Conservation (phyloP, 2,113 vertebrate genomes). For the Lamprologus callipterus region DNA sequence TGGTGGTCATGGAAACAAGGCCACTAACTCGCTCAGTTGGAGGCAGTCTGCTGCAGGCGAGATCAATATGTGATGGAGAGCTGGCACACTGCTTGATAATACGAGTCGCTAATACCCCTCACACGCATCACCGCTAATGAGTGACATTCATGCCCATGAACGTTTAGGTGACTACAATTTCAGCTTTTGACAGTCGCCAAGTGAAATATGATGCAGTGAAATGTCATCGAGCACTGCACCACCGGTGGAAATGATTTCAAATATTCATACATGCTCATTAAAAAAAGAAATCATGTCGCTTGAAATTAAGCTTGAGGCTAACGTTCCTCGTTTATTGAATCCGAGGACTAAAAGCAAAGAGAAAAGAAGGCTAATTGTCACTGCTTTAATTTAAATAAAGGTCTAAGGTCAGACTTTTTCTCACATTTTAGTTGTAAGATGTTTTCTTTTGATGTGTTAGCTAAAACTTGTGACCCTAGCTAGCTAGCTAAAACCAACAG, state of each 20-base stretch:
- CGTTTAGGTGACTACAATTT: not conserved
- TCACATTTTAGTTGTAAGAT: not conserved
- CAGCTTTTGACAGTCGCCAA: not conserved
- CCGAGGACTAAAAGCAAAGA: not conserved
- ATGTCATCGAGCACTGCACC: not conserved
- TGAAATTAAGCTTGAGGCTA: not conserved
- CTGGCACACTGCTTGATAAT: not conserved
- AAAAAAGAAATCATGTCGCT: not conserved
- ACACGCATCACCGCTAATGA: not conserved
- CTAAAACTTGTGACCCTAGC: not conserved
- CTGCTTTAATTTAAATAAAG: not conserved
- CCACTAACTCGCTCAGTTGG: slow-evolving; percentile 3
- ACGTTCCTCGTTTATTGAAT: not conserved
- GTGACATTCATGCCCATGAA: not conserved
- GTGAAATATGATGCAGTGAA: not conserved
- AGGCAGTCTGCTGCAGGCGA: slow-evolving; percentile 20
- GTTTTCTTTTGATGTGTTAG: not conserved
- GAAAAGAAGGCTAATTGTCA: not conserved
- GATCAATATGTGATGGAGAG: slow-evolving; percentile 26
- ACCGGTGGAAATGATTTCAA: not conserved
- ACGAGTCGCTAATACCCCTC: not conserved
- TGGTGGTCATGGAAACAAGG: slow-evolving; percentile 61
- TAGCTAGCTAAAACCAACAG: not conserved
- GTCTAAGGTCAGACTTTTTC: not conserved
- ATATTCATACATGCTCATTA: not conserved